Evolutionary conservation across 2,113 vertebrate genomes (phyloP), one percentile per base, ranked within the genome.

Genomic region (Vulpes ferrilata): DNA sequence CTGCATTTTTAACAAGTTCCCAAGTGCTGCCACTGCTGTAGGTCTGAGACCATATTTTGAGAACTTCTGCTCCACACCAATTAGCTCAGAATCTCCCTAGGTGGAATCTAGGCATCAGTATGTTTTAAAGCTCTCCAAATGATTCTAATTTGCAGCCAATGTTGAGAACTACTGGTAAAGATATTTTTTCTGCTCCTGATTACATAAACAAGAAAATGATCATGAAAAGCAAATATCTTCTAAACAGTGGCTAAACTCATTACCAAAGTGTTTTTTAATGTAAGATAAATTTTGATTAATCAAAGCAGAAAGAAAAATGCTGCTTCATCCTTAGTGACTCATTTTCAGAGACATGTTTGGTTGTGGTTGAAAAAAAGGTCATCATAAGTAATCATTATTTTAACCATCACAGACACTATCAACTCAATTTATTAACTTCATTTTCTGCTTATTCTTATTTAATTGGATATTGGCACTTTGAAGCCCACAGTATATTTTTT

Each of bases 201-300:
- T 94, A 94, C 7, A 88, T 76, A 92, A 96, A 93, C 30, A 93
- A 89, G 73, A 65, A 96, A 90, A 90, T 94, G 57, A 92, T 89
- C 48, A 57, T 48, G 71, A 93, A 53, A 94, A 93, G 51, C 81
- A 89, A 30, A n/a, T 86, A 67, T 65, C 22, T 59, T 97, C 51
- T 86, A 55, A 83, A 92, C 11, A 90, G 22, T 22, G 81, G 22
- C 83, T 95, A 92, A 96, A 83, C 65, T 92, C 74, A 76, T 92
- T 71, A 92, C 30, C 86, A 95, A 96, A n/a, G 3, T 27, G 23
- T 93, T 95, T 73, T 57, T 83, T 71, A 80, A 79, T 32, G 53
- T 80, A 92, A 83, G 35, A 95, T 92, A 16, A 95, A 95, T 82
- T 96, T 92, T 87, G 90, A 81, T 82, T 96, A 96, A 93, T 93